Base-by-base conservation (phyloP, 2,113 vertebrate species). In the Ovis canadensis region DNA sequence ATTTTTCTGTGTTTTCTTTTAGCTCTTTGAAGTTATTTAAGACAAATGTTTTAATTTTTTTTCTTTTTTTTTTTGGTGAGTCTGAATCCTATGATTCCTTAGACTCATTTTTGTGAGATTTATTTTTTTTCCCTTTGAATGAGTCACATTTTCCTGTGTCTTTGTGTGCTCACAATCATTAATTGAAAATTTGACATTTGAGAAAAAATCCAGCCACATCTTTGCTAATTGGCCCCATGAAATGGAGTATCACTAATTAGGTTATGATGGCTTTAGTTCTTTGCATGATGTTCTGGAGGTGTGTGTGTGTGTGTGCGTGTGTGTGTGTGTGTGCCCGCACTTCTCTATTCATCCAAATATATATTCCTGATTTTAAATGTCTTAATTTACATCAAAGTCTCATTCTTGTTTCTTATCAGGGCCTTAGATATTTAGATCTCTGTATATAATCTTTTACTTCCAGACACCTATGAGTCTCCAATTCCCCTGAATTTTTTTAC, bases 221-320 rank as follows among this genome's bases (percentile, higher is more conserved):
- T 67, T 96, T 67, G 5, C 13, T 80, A 17, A 83, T 33, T 84
- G 17, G 1, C 1, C 78, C 52, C 36, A 29, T 40, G 17, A 5
- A 85, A 11, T 40, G 31, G 29, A 64, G 2, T 1, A 60, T 87
- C 25, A 84, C 12, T 48, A 81, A 87, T 57, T 27, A 87, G 36
- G 36, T 14, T 36, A 60, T 29, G 11, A 87, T 45, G 13, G 7
- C 7, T 52, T 84, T 43, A 48, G 8, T 78, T 60, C 1, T 45
- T 77, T 84, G 52, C 3, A 83, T 64, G 12, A 0, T 19, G 83
- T 90, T 77, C 3, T 64, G 40, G 17, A 0, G 1, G 33, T 36
- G 33, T 17, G 0, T 74, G 2, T 2, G 4, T 59, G 3, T 54
- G 5, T 6, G 80, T 13, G 31, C 16, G 0, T 74, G 7, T 48